Evolutionary conservation across 2,113 vertebrate genomes (phyloP).

Genomic region (Coturnix japonica): DNA sequence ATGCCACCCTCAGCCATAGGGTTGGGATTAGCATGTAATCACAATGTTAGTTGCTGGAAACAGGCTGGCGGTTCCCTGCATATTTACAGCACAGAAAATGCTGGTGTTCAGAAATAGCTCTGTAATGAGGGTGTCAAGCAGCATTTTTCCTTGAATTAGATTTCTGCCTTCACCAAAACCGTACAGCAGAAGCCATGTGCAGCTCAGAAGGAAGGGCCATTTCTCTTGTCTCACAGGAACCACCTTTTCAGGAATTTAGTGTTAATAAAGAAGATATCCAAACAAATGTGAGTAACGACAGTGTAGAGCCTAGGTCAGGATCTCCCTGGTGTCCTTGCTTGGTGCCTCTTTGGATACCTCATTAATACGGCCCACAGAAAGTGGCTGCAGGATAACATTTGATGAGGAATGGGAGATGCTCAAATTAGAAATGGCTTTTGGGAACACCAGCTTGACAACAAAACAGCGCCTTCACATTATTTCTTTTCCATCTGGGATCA

Average conservation of each 20-base stretch:
- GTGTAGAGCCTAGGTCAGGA: background rate
- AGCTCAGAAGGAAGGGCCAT: background rate
- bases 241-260: background rate
- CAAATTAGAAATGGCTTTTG: background rate
- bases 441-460: background rate
- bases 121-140: background rate
- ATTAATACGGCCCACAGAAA: background rate
- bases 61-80: background rate
- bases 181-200: background rate
- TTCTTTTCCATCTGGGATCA: background rate
- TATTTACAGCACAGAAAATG: background rate
- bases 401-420: background rate
- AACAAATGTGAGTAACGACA: background rate
- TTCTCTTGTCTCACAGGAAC: background rate
- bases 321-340: background rate
- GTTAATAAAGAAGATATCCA: background rate
- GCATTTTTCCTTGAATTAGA: background rate
- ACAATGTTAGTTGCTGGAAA: slow-evolving; percentile 1
- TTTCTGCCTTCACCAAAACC: slow-evolving; percentile 23
- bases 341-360: background rate
- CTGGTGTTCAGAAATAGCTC: slow-evolving; percentile 6
- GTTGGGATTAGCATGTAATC: slow-evolving; percentile 49
- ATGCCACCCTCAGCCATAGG: background rate
- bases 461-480: background rate
- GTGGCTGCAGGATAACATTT: background rate